Conservation (phyloP, 1,140 invertebrate genomes). For the Caenorhabditis tropicalis region DNA sequence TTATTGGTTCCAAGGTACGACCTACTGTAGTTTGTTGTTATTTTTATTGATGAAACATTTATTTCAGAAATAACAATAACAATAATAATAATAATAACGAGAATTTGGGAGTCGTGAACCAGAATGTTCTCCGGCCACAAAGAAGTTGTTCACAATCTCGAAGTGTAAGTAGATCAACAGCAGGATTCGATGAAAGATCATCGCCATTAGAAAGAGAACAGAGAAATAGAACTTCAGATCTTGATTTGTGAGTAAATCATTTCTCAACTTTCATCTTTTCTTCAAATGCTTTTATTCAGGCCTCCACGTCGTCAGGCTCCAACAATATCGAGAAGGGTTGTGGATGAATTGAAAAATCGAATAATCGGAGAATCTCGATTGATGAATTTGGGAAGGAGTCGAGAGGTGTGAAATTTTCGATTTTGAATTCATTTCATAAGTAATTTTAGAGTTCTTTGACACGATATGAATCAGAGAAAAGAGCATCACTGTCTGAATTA, state of each 20-base stretch:
- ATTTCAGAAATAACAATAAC: background rate
- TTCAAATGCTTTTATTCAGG: background rate
- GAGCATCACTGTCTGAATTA: background rate
- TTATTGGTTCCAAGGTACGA: conserved; percentile 44
- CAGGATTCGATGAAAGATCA: conserved; percentile 24
- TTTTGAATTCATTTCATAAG: background rate
- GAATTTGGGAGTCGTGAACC: background rate
- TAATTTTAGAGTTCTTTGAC: background rate
- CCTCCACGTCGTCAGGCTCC: background rate
- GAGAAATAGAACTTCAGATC: background rate
- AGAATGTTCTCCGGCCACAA: conserved; percentile 4
- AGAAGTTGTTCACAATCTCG: background rate
- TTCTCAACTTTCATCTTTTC: background rate
- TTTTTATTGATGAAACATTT: background rate
- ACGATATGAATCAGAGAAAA: background rate
- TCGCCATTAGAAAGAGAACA: background rate
- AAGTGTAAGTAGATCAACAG: conserved; percentile 9
- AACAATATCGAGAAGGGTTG: conserved; percentile 34
- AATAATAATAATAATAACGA: background rate
- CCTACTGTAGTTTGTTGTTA: background rate
- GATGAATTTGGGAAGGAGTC: background rate
- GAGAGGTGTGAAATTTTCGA: background rate
- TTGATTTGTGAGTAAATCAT: background rate
- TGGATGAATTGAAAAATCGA: conserved; percentile 49
- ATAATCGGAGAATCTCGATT: conserved; percentile 6